These are phyloP conservation scores for Temnothorax rugatulus DNA, from an alignment of 2,888 invertebrate species.

Conservation along the genomic window DNA sequence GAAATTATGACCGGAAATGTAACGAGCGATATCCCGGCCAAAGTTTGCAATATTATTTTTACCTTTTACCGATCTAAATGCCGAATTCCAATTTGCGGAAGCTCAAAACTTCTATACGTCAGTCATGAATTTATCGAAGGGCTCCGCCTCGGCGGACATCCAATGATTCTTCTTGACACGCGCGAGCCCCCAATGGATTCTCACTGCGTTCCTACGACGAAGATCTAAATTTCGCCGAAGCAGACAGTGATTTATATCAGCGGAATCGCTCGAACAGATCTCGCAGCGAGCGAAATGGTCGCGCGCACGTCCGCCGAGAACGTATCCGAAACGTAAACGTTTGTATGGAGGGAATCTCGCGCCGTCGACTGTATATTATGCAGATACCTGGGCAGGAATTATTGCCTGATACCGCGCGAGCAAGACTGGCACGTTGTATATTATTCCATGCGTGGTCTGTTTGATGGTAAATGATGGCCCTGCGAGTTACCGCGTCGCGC, in stretches of 20 bases:
- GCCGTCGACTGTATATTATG: conserved; percentile 64
- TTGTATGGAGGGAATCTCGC: conserved; percentile 46
- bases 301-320: conserved; percentile 49
- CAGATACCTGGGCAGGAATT: conserved; percentile 73
- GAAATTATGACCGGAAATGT: not conserved
- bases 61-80: conserved; percentile 12
- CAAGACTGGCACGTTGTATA: conserved; percentile 76
- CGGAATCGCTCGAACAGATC: conserved; percentile 51
- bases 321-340: conserved; percentile 57
- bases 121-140: conserved; percentile 35
- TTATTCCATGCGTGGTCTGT: conserved; percentile 73
- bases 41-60: conserved; percentile 34
- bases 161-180: conserved; percentile 48
- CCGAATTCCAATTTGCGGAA: conserved; percentile 34
- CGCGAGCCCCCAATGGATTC: conserved; percentile 26
- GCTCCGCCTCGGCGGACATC: conserved; percentile 11
- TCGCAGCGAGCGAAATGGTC: conserved; percentile 45
- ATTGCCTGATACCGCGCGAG: conserved; percentile 73
- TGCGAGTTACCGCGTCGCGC: conserved; percentile 31
- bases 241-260: conserved; percentile 53
- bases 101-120: conserved; percentile 38
- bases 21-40: not conserved
- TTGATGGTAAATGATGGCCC: conserved; percentile 75
- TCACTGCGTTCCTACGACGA: conserved; percentile 37
- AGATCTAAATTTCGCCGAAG: conserved; percentile 51